Conservation (phyloP, 1,140 invertebrate species). For the Drosophila setifemur region DNA sequence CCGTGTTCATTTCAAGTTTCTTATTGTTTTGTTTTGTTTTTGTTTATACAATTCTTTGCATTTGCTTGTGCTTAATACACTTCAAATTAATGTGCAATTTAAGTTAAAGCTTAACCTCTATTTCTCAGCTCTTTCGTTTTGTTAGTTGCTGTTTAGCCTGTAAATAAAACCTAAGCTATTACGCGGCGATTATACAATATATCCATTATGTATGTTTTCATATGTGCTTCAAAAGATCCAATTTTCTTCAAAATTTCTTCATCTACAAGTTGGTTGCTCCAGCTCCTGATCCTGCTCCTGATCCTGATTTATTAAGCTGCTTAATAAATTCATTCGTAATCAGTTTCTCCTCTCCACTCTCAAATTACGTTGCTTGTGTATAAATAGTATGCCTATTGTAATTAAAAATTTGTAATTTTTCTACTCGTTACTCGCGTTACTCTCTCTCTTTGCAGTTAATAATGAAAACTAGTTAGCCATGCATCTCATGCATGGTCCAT, state of each 20-base stretch:
- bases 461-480: slow-evolving; percentile 59
- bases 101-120: slow-evolving; percentile 68
- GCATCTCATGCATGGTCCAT: slow-evolving; percentile 59
- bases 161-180: slow-evolving; percentile 71
- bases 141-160: slow-evolving; percentile 49
- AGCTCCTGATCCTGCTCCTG: too few relatives aligned
- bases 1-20: slow-evolving; percentile 52
- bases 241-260: slow-evolving; percentile 24
- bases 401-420: slow-evolving; percentile 55
- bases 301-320: slow-evolving; percentile 70
- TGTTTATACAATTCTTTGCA: slow-evolving; percentile 63
- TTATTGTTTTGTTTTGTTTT: slow-evolving; percentile 25
- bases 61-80: slow-evolving; percentile 72
- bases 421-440: slow-evolving; percentile 13
- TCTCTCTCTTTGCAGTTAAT: slow-evolving; percentile 17
- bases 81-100: slow-evolving; percentile 79
- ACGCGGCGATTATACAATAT: slow-evolving; percentile 51
- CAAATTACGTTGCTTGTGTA: slow-evolving; percentile 13
- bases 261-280: neutral
- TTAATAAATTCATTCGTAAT: slow-evolving; percentile 73
- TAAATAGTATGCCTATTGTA: slow-evolving; percentile 54
- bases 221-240: slow-evolving; percentile 61
- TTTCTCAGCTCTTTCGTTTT: slow-evolving; percentile 32
- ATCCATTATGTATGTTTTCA: slow-evolving; percentile 53
- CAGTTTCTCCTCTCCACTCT: slow-evolving; percentile 14